A percentile compares a stretch with the other conserved stretches of the same genome.
Conservation (phyloP, 2,113 vertebrate species). For the Ammospiza nelsoni region DNA sequence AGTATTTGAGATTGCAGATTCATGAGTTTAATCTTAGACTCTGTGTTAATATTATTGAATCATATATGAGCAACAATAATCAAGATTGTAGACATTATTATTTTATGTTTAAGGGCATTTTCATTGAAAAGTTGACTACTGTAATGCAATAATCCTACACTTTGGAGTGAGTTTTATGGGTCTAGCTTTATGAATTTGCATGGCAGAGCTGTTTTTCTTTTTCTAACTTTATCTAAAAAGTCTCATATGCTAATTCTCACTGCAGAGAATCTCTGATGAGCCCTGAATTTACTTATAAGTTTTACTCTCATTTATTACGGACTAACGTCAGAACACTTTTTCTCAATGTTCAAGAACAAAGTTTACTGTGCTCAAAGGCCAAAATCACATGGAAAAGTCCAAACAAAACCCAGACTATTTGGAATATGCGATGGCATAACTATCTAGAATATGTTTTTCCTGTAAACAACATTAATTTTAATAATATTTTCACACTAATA, state of each 20-base stretch:
- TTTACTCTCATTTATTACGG: neutral
- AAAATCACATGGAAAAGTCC: neutral
- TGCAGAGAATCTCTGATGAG: conserved; percentile 21
- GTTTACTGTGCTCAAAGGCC: neutral
- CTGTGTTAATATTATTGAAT: neutral
- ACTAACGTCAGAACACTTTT: neutral
- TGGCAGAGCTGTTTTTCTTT: conserved; percentile 33
- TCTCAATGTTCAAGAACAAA: neutral
- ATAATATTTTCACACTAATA: neutral
- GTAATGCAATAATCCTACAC: conserved; percentile 19
- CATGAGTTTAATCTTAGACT: conserved; percentile 5
- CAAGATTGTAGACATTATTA: conserved; percentile 1
- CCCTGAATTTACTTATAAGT: conserved; percentile 40
- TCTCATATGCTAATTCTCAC: conserved; percentile 37
- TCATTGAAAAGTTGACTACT: conserved; percentile 35
- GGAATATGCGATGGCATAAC: neutral
- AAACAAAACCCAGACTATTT: neutral
- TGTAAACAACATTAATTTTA: conserved; percentile 11
- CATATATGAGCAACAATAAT: neutral
- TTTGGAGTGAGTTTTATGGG: neutral
- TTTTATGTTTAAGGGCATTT: conserved; percentile 33
- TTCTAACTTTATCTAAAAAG: neutral
- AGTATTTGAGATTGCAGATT: neutral
- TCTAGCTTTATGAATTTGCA: conserved; percentile 33
- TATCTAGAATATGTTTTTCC: neutral